Conservation (phyloP, 2,888 invertebrate genomes). For the Hirtodrosophila alboralis region DNA sequence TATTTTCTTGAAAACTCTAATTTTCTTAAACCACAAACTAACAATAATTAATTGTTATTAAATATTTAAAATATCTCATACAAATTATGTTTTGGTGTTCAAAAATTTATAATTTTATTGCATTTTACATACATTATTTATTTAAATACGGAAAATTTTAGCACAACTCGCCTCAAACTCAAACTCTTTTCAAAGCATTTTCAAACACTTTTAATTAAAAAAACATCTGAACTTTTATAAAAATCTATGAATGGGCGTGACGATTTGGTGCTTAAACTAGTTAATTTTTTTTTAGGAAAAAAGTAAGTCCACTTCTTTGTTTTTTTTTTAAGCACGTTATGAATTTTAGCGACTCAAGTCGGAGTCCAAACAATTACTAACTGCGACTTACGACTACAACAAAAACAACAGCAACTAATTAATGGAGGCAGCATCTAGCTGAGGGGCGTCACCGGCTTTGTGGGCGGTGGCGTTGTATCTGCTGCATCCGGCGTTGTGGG, state of each 20-base stretch:
- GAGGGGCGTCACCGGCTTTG: conserved; percentile 74
- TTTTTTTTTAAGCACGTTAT: conserved; percentile 34
- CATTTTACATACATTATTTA: conserved; percentile 23
- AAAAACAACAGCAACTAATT: conserved; percentile 40
- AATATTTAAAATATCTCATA: too few relatives aligned
- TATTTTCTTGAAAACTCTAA: too few relatives aligned
- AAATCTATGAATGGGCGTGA: too few relatives aligned
- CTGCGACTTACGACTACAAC: conserved; percentile 45
- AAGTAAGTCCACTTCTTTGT: conserved; percentile 5
- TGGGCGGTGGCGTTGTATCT: conserved; percentile 52
- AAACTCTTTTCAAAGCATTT: conserved; percentile 13
- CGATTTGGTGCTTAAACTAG: not conserved
- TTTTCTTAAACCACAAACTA: too few relatives aligned
- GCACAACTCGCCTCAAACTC: conserved; percentile 15
- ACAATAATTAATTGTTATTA: too few relatives aligned
- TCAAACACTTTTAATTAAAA: not conserved
- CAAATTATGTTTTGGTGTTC: too few relatives aligned
- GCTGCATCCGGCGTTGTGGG: conserved; percentile 38
- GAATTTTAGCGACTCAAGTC: conserved; percentile 22
- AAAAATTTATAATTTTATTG: conserved; percentile 35
- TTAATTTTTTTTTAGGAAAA: too few relatives aligned
- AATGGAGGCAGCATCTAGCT: conserved; percentile 28
- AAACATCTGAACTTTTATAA: too few relatives aligned
- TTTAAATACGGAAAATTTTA: conserved; percentile 46
- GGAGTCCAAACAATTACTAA: conserved; percentile 29